Base-by-base conservation (phyloP, 2,888 invertebrate genomes). In the Hirtodrosophila trivittata region DNA sequence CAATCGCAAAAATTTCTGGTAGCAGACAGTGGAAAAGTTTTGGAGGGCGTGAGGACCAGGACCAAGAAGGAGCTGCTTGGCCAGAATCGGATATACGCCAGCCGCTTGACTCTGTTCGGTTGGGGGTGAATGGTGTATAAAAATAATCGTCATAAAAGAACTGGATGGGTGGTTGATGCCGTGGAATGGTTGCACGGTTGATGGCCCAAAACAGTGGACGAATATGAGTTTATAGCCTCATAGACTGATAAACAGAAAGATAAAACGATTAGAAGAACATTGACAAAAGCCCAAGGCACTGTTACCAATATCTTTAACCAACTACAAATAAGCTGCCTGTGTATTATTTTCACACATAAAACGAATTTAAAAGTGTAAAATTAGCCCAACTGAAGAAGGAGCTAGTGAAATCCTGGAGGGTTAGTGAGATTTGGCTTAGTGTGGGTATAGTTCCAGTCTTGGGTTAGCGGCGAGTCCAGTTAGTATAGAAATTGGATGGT, bases 111-210 rank as follows among this genome's bases (percentile, higher is more conserved):
- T n/a, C n/a, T n/a, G n/a, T n/a, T n/a, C 1, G 39, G 50, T 3
- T 9, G 54, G 58, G 45, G 28, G 43, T 35, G 43, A 50, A 28
- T 28, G 30, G 18, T 45, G 56, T 74, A 80, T 86, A 80, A 84
- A 84, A 86, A 80, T 80, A 80, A 80, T 77, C 82, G 85, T 77
- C 77, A 77, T 86, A 81, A 86, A 77, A 86, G 70, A 39, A 37
- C 39, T 51, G 70, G 55, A 32, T 47, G 54, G 46, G 10, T 25
- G 26, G 13, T 16, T n/a, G 32, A n/a, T 10, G 7, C 28, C 16
- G 28, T 43, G 35, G 56, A 50, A 64, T 52, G 75, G 49, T 41
- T 66, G 55, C 63, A 51, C 18, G 26, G 32, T 14, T 39, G 45
- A 35, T 49, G 49, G 33, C 30, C 33, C 35, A 13, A 10, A 9